Percentiles rank a stretch among this genome's conserved stretches.
Evolutionary conservation across 23 tunicate genomes (phyloP).

Genomic region (Trididemnum nubilum): DNA sequence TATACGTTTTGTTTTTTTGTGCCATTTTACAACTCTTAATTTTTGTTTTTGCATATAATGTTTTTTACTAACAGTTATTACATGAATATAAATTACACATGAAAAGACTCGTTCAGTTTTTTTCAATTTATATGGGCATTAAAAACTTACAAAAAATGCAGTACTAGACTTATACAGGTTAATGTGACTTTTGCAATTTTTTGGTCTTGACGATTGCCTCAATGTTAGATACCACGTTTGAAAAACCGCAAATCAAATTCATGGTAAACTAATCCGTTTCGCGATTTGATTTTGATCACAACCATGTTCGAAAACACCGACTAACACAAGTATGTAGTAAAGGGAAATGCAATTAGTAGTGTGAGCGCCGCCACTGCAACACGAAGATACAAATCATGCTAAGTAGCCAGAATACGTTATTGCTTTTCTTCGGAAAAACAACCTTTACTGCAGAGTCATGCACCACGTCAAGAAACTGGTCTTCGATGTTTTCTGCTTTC

Average conservation of each 20-base stretch:
- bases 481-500: too few relatives aligned
- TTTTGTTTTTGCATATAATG: constrained; percentile 5
- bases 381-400: constrained; percentile 2
- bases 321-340: constrained; percentile 5
- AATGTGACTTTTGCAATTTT: constrained; percentile 22
- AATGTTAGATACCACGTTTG: constrained; percentile 42
- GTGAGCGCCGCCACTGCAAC: too few relatives aligned
- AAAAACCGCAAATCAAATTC: constrained; percentile 39
- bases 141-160: constrained; percentile 12
- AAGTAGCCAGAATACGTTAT: constrained; percentile 5
- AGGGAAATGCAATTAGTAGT: constrained; percentile 36
- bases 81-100: constrained; percentile 8
- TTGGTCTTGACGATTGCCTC: constrained; percentile 35
- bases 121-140: constrained; percentile 7
- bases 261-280: constrained; percentile 22
- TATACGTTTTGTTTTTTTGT: too few relatives aligned
- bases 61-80: constrained; percentile 19
- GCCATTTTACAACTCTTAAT: too few relatives aligned
- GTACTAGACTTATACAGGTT: constrained; percentile 14
- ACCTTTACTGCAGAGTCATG: constrained; percentile 35
- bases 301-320: too few relatives aligned
- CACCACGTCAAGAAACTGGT: too few relatives aligned
- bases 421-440: constrained; percentile 10
- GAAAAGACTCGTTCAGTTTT: constrained; percentile 15
- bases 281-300: too few relatives aligned